Evolutionary conservation across 2,888 invertebrate genomes (phyloP).

Genomic region (Cephonodes hylas): DNA sequence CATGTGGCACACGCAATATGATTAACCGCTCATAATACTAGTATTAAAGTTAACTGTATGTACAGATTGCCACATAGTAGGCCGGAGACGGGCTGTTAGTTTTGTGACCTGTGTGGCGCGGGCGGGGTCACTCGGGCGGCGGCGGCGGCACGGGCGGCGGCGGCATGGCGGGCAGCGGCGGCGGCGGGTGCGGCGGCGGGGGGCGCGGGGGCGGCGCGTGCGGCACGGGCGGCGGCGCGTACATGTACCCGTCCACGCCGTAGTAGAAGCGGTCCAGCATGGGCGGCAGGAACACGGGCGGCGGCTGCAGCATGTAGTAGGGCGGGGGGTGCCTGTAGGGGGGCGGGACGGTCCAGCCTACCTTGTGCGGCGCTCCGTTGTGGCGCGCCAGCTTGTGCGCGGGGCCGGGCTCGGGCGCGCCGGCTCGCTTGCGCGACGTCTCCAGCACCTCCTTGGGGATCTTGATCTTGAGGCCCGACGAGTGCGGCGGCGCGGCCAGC

Average conservation of each 20-base stretch:
- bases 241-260: slow-evolving; percentile 73
- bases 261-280: slow-evolving; percentile 55
- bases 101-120: slow-evolving; percentile 3
- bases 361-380: slow-evolving; percentile 69
- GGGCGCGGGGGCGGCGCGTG: slow-evolving; percentile 28
- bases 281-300: slow-evolving; percentile 52
- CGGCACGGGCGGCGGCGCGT: slow-evolving; percentile 51
- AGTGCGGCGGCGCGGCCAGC: slow-evolving; percentile 79
- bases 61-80: neutral
- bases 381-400: slow-evolving; percentile 63
- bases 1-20: neutral
- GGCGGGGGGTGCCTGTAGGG: slow-evolving; percentile 58
- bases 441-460: slow-evolving; percentile 88
- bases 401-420: slow-evolving; percentile 40
- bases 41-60: no score
- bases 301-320: slow-evolving; percentile 68
- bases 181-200: slow-evolving; percentile 24
- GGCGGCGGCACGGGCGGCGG: slow-evolving; percentile 84
- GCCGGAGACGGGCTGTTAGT: neutral
- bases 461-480: slow-evolving; percentile 84
- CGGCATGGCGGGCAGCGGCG: slow-evolving; percentile 75
- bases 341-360: slow-evolving; percentile 69
- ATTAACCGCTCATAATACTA: neutral
- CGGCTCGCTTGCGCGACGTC: slow-evolving; percentile 62
- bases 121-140: slow-evolving; percentile 68